Evolutionary conservation across 2,888 invertebrate genomes (phyloP), one percentile per base, ranked within the genome.

Genomic region (Andrena camellia): DNA sequence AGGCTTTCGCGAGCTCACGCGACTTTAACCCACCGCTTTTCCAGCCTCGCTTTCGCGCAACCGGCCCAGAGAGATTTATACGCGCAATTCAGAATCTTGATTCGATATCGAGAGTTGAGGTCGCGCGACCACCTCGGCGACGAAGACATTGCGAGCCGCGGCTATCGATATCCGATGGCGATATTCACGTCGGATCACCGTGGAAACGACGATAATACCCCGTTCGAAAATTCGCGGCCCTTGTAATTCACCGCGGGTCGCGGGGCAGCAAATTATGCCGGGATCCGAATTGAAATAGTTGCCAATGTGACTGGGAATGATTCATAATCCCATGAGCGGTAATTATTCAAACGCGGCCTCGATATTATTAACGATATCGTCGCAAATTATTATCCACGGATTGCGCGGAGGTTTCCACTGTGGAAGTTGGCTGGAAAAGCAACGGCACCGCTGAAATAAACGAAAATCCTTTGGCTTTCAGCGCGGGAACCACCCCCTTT

Each of bases 11-110:
- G 66, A 50, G 50, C 78, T 78, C 78, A 60, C 13, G 48, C 57
- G 83, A 83, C 83, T 68, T 75, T 75, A 78, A 79, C 78, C 63
- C 82, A 59, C 74, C 60, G 70, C 59, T 57, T 78, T 54, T 31
- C 72, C 68, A 10, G 20, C 26, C 59, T 48, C 67, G 64, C 69
- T 63, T 33, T 67, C 78, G 57, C 52, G 50, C 48, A 13, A 23
- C 77, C 64, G 26, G 66, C 23, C 2, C 63, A 29, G 26, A 20
- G 31, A 83, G 84, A 84, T 84, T 84, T 84, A 84, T 83, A 74
- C 66, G 62, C 67, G 69, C 67, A 77, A 84, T 83, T 83, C 79
- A 73, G 74, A 64, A 73, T 74, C 78, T 52, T n/a, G n/a, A 26
- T 54, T 52, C 50, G 78, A 66, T 80, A 78, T 78, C 78, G 70